These are phyloP conservation scores for Pandemis corylana DNA, from an alignment of 2,888 invertebrate species.

Conservation along the genomic window DNA sequence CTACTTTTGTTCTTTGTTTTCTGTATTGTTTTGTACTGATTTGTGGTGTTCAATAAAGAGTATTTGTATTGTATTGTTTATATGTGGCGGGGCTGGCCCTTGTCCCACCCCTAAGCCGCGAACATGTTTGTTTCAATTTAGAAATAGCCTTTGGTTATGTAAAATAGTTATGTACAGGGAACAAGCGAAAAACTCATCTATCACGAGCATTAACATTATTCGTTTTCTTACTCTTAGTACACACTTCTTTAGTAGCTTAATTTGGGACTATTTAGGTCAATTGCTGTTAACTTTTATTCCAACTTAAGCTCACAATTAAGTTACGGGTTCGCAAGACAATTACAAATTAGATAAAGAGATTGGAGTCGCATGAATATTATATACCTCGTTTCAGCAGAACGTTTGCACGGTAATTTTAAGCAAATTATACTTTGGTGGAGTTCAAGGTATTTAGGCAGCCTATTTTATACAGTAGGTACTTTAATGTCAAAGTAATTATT, in stretches of 20 bases:
- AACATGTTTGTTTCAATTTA: no score
- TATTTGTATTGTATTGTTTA: no score
- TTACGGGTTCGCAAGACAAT: not conserved
- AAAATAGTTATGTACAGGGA: no score
- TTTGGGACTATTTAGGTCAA: not conserved
- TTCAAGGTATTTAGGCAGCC: not conserved
- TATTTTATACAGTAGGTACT: not conserved
- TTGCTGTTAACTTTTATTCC: not conserved
- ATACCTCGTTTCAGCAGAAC: constrained; percentile 11
- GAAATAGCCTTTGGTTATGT: no score
- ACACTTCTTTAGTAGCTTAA: not conserved
- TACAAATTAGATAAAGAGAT: constrained; percentile 4
- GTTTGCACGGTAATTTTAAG: constrained; percentile 23
- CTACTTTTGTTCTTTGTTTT: no score
- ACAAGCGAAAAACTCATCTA: no score
- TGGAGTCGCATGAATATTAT: constrained; percentile 7
- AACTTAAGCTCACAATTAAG: not conserved
- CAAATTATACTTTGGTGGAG: constrained; percentile 13
- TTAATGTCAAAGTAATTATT: no score
- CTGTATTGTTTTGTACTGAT: no score
- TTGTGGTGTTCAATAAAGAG: no score
- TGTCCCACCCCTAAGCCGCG: no score
- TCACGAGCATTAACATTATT: no score
- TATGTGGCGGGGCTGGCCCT: no score
- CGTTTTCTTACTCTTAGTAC: not conserved